phyloP scores from a whole-genome alignment of 2,113 vertebrate species.

The Rhinoptilus africanus region DNA sequence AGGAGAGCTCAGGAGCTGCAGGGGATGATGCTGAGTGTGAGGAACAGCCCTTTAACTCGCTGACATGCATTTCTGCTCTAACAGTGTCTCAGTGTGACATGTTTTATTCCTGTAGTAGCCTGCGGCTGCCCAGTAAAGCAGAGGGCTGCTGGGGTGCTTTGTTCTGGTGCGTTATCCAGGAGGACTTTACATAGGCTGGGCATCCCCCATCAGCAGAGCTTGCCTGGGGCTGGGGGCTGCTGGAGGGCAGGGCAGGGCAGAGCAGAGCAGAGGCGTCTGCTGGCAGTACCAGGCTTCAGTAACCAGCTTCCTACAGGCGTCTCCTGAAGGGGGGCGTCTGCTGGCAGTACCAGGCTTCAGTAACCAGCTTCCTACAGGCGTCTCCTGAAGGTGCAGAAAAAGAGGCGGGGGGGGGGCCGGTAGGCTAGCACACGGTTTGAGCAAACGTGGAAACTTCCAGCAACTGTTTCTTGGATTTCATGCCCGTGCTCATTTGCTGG shows the following conservation, averaged over 20 bases:
- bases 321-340: neutral
- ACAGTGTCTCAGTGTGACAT: neutral
- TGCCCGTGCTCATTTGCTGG: rapidly evolving
- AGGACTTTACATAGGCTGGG: neutral
- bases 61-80: neutral
- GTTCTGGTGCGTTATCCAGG: neutral
- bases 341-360: neutral
- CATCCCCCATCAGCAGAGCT: neutral
- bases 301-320: neutral
- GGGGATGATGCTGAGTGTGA: neutral
- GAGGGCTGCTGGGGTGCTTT: neutral
- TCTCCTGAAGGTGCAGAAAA: neutral
- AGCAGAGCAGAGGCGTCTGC: neutral
- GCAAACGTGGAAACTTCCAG: neutral
- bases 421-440: too few relatives aligned
- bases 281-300: neutral
- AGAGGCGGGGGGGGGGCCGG: rapidly evolving
- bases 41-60: neutral
- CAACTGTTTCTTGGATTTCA: neutral
- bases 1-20: neutral
- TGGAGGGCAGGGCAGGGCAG: neutral
- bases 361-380: neutral
- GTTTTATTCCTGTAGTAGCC: neutral
- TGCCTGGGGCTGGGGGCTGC: neutral
- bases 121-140: neutral